Conservation (phyloP, 2,888 invertebrate species). For the Agrotis puta region DNA sequence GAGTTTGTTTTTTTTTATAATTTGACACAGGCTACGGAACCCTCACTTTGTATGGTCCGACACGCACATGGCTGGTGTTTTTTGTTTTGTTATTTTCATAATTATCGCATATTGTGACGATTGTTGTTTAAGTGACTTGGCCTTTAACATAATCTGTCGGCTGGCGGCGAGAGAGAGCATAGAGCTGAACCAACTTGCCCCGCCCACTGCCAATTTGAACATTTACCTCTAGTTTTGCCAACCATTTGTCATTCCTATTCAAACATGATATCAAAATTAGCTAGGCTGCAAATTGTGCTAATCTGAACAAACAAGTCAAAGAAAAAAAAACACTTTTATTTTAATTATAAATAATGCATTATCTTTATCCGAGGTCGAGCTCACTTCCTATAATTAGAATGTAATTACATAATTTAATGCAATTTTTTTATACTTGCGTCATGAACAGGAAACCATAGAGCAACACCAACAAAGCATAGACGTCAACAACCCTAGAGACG, state of each 20-base stretch:
- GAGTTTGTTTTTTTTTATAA: too few species aligned
- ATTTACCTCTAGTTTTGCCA: not conserved
- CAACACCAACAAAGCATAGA: constrained; percentile 88
- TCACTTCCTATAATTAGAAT: constrained; percentile 18
- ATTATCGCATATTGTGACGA: not conserved
- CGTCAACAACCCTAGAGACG: constrained; percentile 88
- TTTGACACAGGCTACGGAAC: too few species aligned
- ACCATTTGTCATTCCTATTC: not conserved
- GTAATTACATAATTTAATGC: constrained; percentile 12
- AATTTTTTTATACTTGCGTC: constrained; percentile 17
- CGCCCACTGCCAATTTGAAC: not conserved
- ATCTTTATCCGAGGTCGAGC: constrained; percentile 12
- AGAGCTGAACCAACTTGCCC: not conserved
- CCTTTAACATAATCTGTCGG: not conserved
- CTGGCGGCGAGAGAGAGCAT: not conserved
- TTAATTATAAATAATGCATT: not conserved
- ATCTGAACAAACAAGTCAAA: not conserved
- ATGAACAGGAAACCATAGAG: constrained; percentile 87
- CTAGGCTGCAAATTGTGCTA: not conserved
- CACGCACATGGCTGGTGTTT: not conserved
- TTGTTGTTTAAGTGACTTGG: constrained; percentile 1
- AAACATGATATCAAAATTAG: too few species aligned
- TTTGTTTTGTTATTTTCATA: not conserved
- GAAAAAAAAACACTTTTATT: constrained; percentile 1
- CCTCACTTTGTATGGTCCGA: too few species aligned